These are phyloP conservation scores for Sphenopsis melanotis DNA, from an alignment of 2,797 vertebrate genomes.

Conservation along the genomic window DNA sequence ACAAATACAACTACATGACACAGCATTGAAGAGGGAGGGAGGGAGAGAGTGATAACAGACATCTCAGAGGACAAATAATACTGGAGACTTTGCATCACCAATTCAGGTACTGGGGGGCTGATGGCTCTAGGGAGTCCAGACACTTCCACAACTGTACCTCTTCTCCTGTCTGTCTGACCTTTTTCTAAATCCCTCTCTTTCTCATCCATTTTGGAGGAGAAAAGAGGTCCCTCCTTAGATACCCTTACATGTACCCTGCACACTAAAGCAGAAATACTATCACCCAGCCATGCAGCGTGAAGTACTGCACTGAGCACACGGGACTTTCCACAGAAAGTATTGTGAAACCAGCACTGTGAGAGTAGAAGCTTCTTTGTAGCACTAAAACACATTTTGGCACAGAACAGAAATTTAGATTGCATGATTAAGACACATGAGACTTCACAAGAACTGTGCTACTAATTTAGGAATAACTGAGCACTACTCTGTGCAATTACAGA, in stretches of 20 bases:
- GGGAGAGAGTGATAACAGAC: background rate
- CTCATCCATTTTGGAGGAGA: background rate
- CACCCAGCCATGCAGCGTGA: rapidly evolving
- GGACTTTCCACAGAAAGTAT: background rate
- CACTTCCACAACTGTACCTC: background rate
- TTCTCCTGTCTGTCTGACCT: background rate
- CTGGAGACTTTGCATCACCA: background rate
- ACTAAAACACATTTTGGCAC: background rate
- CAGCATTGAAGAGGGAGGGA: background rate
- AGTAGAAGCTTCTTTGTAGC: background rate
- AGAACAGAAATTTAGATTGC: background rate
- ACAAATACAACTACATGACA: background rate
- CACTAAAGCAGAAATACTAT: background rate
- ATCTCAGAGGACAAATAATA: background rate
- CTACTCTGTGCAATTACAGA: background rate
- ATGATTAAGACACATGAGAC: background rate
- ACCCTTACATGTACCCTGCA: background rate
- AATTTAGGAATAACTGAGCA: constrained; percentile 5
- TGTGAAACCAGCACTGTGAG: background rate
- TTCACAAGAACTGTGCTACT: constrained; percentile 4
- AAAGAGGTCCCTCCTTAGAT: background rate
- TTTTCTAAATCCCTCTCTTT: background rate
- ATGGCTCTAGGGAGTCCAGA: background rate
- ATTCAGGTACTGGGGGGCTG: background rate
- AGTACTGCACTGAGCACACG: background rate